Percentiles rank a stretch among this genome's conserved stretches.
These are phyloP conservation scores for Drosophila setifemur DNA, from an alignment of 1,140 invertebrate genomes.

Conservation along the genomic window DNA sequence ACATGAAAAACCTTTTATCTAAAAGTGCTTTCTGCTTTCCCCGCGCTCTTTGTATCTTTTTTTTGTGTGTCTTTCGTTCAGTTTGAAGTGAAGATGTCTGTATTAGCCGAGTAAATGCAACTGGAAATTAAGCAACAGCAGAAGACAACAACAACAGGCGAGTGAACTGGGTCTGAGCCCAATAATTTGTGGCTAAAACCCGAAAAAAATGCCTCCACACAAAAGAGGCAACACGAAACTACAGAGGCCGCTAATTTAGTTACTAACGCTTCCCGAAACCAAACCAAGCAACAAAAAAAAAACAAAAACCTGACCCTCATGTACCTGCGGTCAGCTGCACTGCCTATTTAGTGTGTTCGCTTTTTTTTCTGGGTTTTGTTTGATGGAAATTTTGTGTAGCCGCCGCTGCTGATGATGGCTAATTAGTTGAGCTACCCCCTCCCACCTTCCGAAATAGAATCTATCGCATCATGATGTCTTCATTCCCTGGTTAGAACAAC, in stretches of 20 bases:
- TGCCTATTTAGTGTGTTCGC: constrained; percentile 42
- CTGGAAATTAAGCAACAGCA: constrained; percentile 64
- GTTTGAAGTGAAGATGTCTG: constrained; percentile 66
- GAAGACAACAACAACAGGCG: constrained; percentile 20
- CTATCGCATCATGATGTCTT: constrained; percentile 52
- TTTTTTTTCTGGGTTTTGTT: too few species aligned
- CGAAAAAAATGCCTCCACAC: constrained; percentile 5
- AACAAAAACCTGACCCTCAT: constrained; percentile 45
- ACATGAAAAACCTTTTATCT: constrained; percentile 81
- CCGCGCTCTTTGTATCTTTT: neutral
- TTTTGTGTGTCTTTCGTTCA: neutral
- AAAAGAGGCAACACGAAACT: constrained; percentile 30
- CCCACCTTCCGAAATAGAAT: neutral
- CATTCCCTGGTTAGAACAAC: constrained; percentile 36
- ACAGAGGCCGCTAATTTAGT: constrained; percentile 69
- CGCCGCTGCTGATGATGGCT: constrained; percentile 74
- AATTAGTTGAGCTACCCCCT: constrained; percentile 49
- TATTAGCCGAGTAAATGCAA: constrained; percentile 69
- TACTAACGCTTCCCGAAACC: constrained; percentile 47
- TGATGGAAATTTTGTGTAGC: constrained; percentile 60
- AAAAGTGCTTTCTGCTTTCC: constrained; percentile 50
- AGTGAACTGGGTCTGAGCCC: constrained; percentile 18
- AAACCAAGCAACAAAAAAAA: neutral
- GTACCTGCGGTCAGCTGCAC: constrained; percentile 65
- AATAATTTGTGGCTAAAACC: constrained; percentile 32